Evolutionary conservation across 2,113 vertebrate genomes (phyloP).

Genomic region (Gadus macrocephalus): DNA sequence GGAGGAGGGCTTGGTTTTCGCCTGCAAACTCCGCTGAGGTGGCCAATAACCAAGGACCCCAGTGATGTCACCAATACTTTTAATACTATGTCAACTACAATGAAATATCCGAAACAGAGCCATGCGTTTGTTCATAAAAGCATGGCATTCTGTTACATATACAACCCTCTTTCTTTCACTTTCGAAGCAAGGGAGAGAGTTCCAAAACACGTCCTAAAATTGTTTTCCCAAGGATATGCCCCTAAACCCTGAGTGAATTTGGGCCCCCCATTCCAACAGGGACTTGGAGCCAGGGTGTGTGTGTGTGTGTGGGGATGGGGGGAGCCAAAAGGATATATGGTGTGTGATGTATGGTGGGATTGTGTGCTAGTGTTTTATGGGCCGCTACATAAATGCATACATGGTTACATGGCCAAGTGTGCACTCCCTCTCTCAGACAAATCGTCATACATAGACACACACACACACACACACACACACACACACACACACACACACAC

Average conservation of each 20-base stretch:
- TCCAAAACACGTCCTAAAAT: no score
- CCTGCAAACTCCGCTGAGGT: background rate
- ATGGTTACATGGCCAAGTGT: background rate
- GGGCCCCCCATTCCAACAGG: no score
- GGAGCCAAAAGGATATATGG: background rate
- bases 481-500: constrained; percentile 21
- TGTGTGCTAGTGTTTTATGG: background rate
- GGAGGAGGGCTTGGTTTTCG: background rate
- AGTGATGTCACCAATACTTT: no score
- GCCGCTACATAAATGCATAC: background rate
- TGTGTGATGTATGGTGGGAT: constrained; percentile 11
- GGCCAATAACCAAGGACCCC: background rate
- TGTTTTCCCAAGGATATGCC: no score
- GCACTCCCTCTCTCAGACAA: background rate
- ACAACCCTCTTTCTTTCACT: background rate
- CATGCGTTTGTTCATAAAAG: background rate
- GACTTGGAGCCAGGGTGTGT: background rate
- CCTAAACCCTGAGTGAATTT: no score
- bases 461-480: background rate
- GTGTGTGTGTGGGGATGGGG: background rate
- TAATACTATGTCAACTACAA: no score
- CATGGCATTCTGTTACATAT: background rate
- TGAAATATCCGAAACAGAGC: no score
- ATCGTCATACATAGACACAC: background rate
- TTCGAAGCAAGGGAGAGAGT: no score